A percentile compares a stretch with the other conserved stretches of the same genome.
phyloP scores from a whole-genome alignment of 1,140 invertebrate genomes.

The Drosophila nannoptera region DNA sequence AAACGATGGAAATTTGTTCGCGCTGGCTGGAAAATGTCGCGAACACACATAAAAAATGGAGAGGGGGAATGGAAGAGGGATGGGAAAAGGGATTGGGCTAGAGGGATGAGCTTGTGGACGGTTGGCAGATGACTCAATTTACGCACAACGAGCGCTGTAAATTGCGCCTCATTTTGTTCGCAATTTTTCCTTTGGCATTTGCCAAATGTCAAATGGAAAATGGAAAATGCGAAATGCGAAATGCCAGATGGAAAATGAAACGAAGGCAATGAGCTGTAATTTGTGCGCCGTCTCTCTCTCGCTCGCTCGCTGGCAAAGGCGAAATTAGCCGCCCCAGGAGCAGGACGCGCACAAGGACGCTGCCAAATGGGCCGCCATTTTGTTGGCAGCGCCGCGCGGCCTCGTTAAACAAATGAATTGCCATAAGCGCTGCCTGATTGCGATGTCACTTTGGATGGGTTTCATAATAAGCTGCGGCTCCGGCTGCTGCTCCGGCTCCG shows the following conservation, averaged over 20 bases:
- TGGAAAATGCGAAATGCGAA: conserved; percentile 46
- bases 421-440: conserved; percentile 77
- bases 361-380: conserved; percentile 55
- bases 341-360: conserved; percentile 20
- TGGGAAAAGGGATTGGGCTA: background rate
- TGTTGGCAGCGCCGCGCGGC: conserved; percentile 39
- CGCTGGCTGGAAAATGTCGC: conserved; percentile 69
- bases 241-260: background rate
- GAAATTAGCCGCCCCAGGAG: conserved; percentile 53
- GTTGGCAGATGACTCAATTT: conserved; percentile 72
- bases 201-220: conserved; percentile 61
- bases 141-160: conserved; percentile 75
- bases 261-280: conserved; percentile 33
- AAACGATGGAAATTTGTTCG: conserved; percentile 69
- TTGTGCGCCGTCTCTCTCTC: conserved; percentile 26
- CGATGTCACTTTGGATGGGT: conserved; percentile 73
- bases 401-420: conserved; percentile 79
- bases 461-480: conserved; percentile 63
- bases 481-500: background rate
- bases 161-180: conserved; percentile 72
- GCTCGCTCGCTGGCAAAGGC: conserved; percentile 58
- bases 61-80: conserved; percentile 31
- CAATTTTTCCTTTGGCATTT: conserved; percentile 72
- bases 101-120: conserved; percentile 15
- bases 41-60: conserved; percentile 33